Base-by-base conservation (phyloP, 1,140 invertebrate species). In the Oryctes rhinoceros region DNA sequence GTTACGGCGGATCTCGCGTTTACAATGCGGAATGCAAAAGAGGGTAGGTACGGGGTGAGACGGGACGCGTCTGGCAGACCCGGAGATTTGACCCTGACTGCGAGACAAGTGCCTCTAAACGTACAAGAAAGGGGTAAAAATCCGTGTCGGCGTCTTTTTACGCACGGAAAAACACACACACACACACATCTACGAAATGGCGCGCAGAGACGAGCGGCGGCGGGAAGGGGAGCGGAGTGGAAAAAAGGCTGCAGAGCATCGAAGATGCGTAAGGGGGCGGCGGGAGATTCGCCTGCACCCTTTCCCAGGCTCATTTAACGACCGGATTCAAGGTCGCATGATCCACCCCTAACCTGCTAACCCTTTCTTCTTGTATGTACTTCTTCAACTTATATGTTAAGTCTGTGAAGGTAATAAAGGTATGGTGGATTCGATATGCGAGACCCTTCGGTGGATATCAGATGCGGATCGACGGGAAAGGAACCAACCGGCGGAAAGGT, bases 11-110 rank as follows among this genome's bases (percentile, higher is more conserved):
- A 59, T 59, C 53, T 76, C 74, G 79, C 79, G 75, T 37, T 78
- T 49, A 82, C 80, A 84, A 84, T 82, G 83, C 83, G 83, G 83
- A 84, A 84, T 84, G 83, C 83, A 82, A 76, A 53, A 77, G 76
- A 62, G 80, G 79, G 80, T 44, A 74, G 79, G 78, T 78, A 77
- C 48, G 80, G 76, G 77, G 75, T 47, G 59, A 44, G 62, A 67
- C 13, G 79, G 78, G 80, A 80, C 75, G 77, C 80, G 83, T 84
- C 83, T 84, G 83, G 81, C 81, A 83, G 81, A 82, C 82, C 76
- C 74, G 48, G 79, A 71, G 65, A 82, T 81, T 81, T 83, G 83
- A 83, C 81, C 82, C 81, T 83, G 82, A 83, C 83, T 83, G 81
- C 82, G 82, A 84, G 83, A 84, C 83, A 84, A 84, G 83, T 84